phyloP scores from a whole-genome alignment of 2,113 vertebrate genomes.

The Callipepla californica region DNA sequence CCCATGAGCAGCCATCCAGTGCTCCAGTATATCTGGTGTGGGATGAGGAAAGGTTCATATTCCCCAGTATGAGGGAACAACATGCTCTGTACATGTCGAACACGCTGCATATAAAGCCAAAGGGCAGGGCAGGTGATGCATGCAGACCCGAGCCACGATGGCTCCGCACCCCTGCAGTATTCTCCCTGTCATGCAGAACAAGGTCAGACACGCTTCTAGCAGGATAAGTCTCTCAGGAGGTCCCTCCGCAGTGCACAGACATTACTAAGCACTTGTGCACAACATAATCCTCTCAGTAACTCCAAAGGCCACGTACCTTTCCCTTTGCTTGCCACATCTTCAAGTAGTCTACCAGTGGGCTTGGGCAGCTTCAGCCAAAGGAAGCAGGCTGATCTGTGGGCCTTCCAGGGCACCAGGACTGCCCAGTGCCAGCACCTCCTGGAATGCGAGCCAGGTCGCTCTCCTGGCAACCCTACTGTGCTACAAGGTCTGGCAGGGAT shows the following conservation, averaged over 20 bases:
- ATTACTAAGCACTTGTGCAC: neutral
- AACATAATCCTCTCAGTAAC: fast-evolving
- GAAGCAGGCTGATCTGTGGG: neutral
- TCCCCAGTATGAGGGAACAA: neutral
- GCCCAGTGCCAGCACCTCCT: neutral
- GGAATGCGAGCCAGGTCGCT: neutral
- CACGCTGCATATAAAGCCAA: neutral
- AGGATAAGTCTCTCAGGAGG: neutral
- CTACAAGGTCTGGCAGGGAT: neutral
- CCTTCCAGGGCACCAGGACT: neutral
- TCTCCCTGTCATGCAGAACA: neutral
- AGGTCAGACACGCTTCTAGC: neutral
- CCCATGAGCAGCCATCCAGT: neutral
- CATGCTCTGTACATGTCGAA: neutral
- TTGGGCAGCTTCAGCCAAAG: neutral
- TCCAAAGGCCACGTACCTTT: neutral
- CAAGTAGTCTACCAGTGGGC: neutral
- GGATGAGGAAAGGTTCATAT: slow-evolving; percentile 8
- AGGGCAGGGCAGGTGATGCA: neutral
- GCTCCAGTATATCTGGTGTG: neutral
- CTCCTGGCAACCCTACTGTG: neutral
- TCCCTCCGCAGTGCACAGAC: neutral
- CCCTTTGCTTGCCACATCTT: neutral
- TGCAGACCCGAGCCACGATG: neutral
- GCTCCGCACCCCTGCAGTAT: neutral